Conservation (phyloP, 2,888 invertebrate species). For the Athalia circularis region DNA sequence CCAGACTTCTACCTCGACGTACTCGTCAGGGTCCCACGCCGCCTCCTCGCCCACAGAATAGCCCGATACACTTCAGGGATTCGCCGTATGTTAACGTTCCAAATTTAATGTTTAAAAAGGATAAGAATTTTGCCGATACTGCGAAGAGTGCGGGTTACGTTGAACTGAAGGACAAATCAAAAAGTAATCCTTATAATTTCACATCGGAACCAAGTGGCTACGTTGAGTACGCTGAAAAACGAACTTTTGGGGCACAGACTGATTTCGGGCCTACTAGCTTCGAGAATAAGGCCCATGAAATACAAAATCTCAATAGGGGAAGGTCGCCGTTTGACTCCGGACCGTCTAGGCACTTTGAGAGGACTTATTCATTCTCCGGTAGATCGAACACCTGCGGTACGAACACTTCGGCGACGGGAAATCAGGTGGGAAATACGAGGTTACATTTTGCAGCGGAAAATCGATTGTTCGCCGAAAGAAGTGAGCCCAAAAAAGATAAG, state of each 20-base stretch:
- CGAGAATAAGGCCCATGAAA: conserved; percentile 58
- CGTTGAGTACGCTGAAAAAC: conserved; percentile 68
- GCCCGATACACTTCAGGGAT: conserved; percentile 63
- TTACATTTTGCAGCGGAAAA: conserved; percentile 41
- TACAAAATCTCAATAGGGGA: conserved; percentile 51
- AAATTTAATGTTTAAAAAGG: conserved; percentile 68
- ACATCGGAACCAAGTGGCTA: conserved; percentile 71
- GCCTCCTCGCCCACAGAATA: conserved; percentile 74
- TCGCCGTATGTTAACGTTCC: conserved; percentile 70
- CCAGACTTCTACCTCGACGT: conserved; percentile 80
- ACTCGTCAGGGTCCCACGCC: conserved; percentile 73
- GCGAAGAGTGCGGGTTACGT: conserved; percentile 67
- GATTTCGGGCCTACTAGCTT: conserved; percentile 60
- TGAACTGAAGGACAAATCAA: conserved; percentile 65
- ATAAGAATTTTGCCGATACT: conserved; percentile 65
- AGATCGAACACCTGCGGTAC: conserved; percentile 46
- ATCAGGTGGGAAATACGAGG: background rate
- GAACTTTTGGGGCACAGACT: conserved; percentile 59
- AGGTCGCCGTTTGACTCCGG: conserved; percentile 60
- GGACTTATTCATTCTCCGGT: conserved; percentile 62
- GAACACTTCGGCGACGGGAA: conserved; percentile 60
- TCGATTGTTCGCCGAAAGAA: conserved; percentile 41
- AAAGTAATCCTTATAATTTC: conserved; percentile 66
- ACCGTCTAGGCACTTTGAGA: conserved; percentile 61
- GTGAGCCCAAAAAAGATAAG: conserved; percentile 71